Base-by-base conservation (phyloP, 2,888 invertebrate species). In the Melanargia galathea region DNA sequence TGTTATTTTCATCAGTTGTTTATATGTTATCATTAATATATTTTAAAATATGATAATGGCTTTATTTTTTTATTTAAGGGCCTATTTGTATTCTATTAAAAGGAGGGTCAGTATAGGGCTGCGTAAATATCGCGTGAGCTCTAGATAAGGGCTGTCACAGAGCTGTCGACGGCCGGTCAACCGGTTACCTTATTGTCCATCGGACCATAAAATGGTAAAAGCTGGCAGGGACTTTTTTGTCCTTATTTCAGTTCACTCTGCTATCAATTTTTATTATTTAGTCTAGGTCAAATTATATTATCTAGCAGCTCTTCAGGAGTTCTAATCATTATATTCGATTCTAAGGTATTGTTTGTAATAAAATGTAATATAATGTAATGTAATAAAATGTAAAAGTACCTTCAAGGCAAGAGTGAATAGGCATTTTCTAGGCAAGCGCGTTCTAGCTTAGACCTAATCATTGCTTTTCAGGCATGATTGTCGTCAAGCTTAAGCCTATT, bases 121-220 rank as follows among this genome's bases (percentile, higher is more conserved):
- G 70, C 71, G 71, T 71, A 75, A 73, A 75, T 78, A 84, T 90
- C 83, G 90, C 90, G 89, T 90, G 90, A 77, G 80, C 72, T 70
- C 71, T 70, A 86, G 89, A 90, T 90, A 90, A 88, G 84, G 82
- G 83, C 35, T 84, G 87, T 88, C 87, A 87, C 83, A 82, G 86
- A 82, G 80, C 83, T 82, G 87, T 84, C 85, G 84, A 81, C 86
- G 77, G 71, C 76, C 79, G 77, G 81, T 83, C 82, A 80, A 78
- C 76, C 82, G 84, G 83, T 89, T 88, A 88, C 84, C 83, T 87
- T 84, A 87, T 87, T 88, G 87, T 83, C 79, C 83, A 82, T 78
- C 83, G 83, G 75, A 79, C 81, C 78, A 75, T 76, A 74, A 74
- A 74, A 72, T 66, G 81, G 80, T 79, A 83, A 84, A 73, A 71